These are phyloP conservation scores for Cylloceria caligata DNA, from an alignment of 2,888 invertebrate species.

Conservation along the genomic window DNA sequence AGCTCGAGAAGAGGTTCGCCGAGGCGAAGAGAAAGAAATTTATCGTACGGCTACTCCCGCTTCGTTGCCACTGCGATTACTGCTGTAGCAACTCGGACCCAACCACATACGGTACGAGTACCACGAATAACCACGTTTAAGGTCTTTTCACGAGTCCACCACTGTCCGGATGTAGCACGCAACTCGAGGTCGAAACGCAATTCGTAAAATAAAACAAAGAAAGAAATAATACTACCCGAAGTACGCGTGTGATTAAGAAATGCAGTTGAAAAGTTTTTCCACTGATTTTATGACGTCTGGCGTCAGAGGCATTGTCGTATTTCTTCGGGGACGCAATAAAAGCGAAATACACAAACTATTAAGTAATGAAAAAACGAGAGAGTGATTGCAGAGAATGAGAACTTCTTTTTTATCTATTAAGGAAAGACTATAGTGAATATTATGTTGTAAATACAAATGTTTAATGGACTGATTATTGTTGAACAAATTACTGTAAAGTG, in stretches of 20 bases:
- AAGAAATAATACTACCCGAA: conserved; percentile 6
- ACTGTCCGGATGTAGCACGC: conserved; percentile 12
- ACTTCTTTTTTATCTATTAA: not conserved
- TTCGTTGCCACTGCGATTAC: not conserved
- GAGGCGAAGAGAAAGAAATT: conserved; percentile 38
- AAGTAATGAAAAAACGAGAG: conserved; percentile 10
- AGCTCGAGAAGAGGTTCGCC: conserved; percentile 16
- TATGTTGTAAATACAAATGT: not conserved
- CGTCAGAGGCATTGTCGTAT: not conserved
- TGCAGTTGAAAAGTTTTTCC: conserved; percentile 26
- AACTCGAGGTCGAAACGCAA: conserved; percentile 28
- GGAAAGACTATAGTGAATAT: not conserved
- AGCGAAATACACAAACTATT: not conserved
- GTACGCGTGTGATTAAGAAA: conserved; percentile 8
- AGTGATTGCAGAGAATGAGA: not conserved
- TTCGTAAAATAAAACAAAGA: too few relatives aligned
- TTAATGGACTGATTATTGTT: too few relatives aligned
- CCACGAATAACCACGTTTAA: conserved; percentile 52
- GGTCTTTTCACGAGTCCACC: conserved; percentile 27
- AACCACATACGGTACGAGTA: conserved; percentile 30
- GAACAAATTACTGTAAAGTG: too few relatives aligned
- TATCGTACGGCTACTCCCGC: conserved; percentile 28
- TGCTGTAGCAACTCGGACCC: conserved; percentile 27
- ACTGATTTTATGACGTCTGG: conserved; percentile 20
- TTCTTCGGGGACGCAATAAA: conserved; percentile 19